Evolutionary conservation across 2,113 vertebrate genomes (phyloP).

Genomic region (Tachysurus vachellii): DNA sequence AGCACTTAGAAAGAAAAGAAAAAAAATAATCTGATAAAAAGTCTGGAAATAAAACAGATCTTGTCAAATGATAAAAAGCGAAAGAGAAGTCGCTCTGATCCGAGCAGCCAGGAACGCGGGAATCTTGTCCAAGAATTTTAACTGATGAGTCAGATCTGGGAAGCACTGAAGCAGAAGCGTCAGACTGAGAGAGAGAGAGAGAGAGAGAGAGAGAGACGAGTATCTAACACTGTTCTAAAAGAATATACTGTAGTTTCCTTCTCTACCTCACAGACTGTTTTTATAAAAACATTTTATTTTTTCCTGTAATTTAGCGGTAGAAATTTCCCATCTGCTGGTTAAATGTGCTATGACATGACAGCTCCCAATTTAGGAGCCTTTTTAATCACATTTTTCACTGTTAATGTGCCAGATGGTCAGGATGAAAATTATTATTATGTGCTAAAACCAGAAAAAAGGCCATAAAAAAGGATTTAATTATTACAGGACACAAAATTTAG

Average conservation of each 20-base stretch:
- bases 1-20: neutral
- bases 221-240: neutral
- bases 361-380: neutral
- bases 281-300: neutral
- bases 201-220: neutral
- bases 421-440: neutral
- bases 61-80: neutral
- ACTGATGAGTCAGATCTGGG: constrained; percentile 11
- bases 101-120: neutral
- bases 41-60: neutral
- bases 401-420: constrained; percentile 12
- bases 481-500: neutral
- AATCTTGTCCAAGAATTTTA: neutral
- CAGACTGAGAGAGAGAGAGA: neutral
- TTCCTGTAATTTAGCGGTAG: neutral
- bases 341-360: neutral
- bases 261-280: neutral
- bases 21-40: neutral
- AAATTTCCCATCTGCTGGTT: neutral
- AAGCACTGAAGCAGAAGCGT: neutral
- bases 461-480: neutral
- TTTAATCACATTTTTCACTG: neutral
- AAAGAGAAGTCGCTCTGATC: neutral
- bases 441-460: neutral
- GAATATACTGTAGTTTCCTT: neutral